Percentiles rank a stretch among this genome's conserved stretches.
These are phyloP conservation scores for Ceratothoa steindachneri DNA, from an alignment of 2,888 invertebrate genomes.

Conservation along the genomic window DNA sequence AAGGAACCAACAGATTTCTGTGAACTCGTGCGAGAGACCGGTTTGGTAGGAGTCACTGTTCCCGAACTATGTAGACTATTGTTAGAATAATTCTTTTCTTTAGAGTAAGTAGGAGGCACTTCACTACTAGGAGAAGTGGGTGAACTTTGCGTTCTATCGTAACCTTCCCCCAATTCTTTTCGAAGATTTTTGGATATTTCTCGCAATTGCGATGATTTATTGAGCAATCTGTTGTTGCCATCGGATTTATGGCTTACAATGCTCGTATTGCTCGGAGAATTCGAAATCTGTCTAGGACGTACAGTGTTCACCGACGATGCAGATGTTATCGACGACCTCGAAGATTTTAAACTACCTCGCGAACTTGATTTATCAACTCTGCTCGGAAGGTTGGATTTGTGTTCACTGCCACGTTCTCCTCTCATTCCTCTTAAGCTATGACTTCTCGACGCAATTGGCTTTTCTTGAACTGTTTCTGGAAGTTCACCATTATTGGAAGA, in stretches of 20 bases:
- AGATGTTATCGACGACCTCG: slow-evolving; percentile 35
- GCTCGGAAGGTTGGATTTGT: not conserved
- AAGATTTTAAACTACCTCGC: slow-evolving; percentile 32
- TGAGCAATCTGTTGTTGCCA: slow-evolving; percentile 14
- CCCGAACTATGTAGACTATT: slow-evolving; percentile 33
- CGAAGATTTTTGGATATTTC: slow-evolving; percentile 23
- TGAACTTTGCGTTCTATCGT: slow-evolving; percentile 28
- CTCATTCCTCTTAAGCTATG: slow-evolving; percentile 7
- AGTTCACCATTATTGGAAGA: slow-evolving; percentile 17
- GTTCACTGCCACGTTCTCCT: not conserved
- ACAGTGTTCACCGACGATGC: slow-evolving; percentile 45
- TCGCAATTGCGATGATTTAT: slow-evolving; percentile 26
- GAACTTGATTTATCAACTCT: slow-evolving; percentile 23
- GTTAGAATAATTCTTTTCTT: slow-evolving; percentile 31
- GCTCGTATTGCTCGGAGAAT: slow-evolving; percentile 36
- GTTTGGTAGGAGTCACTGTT: slow-evolving; percentile 25
- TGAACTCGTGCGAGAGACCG: slow-evolving; percentile 37
- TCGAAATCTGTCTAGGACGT: slow-evolving; percentile 31
- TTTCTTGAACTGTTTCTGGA: not conserved
- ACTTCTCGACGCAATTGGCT: not conserved
- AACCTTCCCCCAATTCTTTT: slow-evolving; percentile 20
- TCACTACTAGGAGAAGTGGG: slow-evolving; percentile 28
- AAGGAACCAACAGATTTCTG: slow-evolving; percentile 39
- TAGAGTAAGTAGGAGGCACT: slow-evolving; percentile 17
- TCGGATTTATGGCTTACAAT: slow-evolving; percentile 35